A percentile compares a stretch with the other conserved stretches of the same genome.
Conservation (phyloP, 2,888 invertebrate genomes). For the Drosophila sordidapex region DNA sequence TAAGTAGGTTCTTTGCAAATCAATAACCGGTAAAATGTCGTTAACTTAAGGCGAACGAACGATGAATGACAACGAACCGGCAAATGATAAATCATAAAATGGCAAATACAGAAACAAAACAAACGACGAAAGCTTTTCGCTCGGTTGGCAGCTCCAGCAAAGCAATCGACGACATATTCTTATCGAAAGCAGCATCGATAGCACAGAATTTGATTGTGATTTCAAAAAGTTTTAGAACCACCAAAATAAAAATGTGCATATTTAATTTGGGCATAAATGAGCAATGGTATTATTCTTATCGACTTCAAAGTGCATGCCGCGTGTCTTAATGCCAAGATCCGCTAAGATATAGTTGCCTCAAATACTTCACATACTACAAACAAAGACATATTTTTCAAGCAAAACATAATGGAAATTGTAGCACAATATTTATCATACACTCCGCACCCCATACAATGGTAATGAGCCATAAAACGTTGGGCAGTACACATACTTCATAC, state of each 20-base stretch:
- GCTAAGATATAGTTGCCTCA: conserved; percentile 22
- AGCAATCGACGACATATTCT: conserved; percentile 3
- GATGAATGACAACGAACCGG: conserved; percentile 35
- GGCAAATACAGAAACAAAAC: conserved; percentile 47
- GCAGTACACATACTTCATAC: conserved; percentile 23
- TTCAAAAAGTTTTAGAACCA: not conserved
- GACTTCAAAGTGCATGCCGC: conserved; percentile 50
- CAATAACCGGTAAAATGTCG: conserved; percentile 8
- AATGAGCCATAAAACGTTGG: conserved; percentile 76
- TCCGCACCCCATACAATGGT: conserved; percentile 75
- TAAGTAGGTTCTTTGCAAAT: not conserved
- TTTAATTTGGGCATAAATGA: conserved; percentile 32
- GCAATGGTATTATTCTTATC: conserved; percentile 27
- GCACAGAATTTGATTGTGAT: conserved; percentile 2
- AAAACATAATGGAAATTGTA: conserved; percentile 63
- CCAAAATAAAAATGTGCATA: not conserved
- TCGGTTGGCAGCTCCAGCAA: conserved; percentile 34
- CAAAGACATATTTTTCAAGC: conserved; percentile 15
- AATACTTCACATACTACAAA: conserved; percentile 4
- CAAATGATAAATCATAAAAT: conserved; percentile 31
- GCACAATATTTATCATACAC: conserved; percentile 81
- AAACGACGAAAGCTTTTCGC: conserved; percentile 32
- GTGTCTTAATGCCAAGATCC: conserved; percentile 36
- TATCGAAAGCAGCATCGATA: conserved; percentile 5
- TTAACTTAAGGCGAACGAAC: conserved; percentile 18